Evolutionary conservation across 1,140 invertebrate genomes (phyloP).

Genomic region (Drosophila lini): DNA sequence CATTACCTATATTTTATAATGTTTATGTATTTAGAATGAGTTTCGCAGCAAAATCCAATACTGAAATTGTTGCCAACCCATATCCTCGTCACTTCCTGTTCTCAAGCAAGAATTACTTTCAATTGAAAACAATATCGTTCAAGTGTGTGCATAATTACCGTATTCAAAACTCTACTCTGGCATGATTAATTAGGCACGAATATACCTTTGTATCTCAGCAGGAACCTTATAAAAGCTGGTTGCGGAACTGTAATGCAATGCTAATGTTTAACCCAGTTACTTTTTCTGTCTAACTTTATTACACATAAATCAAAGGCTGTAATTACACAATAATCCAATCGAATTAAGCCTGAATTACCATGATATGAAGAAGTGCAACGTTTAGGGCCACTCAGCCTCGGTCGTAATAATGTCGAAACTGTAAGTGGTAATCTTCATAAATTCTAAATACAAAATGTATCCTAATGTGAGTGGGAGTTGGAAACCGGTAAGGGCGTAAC

Average conservation of each 20-base stretch:
- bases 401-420: background rate
- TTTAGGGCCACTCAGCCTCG: constrained; percentile 1
- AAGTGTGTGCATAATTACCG: constrained; percentile 16
- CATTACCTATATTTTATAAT: background rate
- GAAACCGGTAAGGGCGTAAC: constrained; percentile 36
- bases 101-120: background rate
- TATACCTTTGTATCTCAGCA: constrained; percentile 21
- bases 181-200: constrained; percentile 37
- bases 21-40: background rate
- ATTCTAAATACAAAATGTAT: constrained; percentile 16
- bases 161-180: constrained; percentile 7
- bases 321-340: constrained; percentile 9
- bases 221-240: constrained; percentile 38
- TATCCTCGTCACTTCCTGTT: constrained; percentile 7
- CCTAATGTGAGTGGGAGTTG: constrained; percentile 6
- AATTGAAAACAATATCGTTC: background rate
- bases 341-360: constrained; percentile 1
- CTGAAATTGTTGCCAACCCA: background rate
- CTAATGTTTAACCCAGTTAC: constrained; percentile 34
- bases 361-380: constrained; percentile 8
- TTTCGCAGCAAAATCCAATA: background rate
- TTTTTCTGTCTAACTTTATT: constrained; percentile 19
- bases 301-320: constrained; percentile 12
- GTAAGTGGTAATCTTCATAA: constrained; percentile 26
- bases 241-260: constrained; percentile 7